These are phyloP conservation scores for Danionella dracula DNA, from an alignment of 2,797 vertebrate species.

Conservation along the genomic window DNA sequence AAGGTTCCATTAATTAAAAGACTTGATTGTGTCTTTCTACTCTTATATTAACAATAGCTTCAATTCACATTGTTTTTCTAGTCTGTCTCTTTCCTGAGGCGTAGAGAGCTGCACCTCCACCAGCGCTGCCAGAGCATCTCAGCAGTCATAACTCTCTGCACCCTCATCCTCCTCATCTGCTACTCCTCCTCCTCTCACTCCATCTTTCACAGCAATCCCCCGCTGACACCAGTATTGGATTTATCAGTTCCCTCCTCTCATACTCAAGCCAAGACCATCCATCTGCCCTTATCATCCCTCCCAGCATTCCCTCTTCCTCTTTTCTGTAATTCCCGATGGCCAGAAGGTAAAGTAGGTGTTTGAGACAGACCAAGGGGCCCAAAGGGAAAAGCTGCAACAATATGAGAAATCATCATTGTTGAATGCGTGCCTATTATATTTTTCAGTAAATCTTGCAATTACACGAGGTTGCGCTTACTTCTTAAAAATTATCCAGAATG, in stretches of 20 bases:
- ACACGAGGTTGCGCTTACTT: no score
- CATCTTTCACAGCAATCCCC: conserved; percentile 52
- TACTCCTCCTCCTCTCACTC: conserved; percentile 55
- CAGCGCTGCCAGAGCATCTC: conserved; percentile 55
- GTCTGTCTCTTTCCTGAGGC: not conserved
- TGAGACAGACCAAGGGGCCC: not conserved
- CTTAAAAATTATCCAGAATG: no score
- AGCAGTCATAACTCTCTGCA: conserved; percentile 45
- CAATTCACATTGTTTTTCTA: no score
- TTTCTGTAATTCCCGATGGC: conserved; percentile 25
- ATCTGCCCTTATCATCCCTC: conserved; percentile 31
- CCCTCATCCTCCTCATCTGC: conserved; percentile 45
- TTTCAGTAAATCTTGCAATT: no score
- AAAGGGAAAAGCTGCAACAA: not conserved
- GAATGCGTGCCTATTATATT: no score
- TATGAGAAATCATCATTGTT: not conserved
- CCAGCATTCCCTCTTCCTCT: conserved; percentile 33
- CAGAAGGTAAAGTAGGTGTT: conserved; percentile 17
- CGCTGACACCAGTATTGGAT: conserved; percentile 53
- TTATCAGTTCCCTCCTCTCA: conserved; percentile 61
- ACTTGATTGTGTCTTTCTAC: no score
- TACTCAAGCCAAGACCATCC: conserved; percentile 59
- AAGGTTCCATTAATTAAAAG: no score
- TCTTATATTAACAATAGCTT: no score
- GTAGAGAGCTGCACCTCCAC: conserved; percentile 42